Evolutionary conservation across 2,888 invertebrate species (phyloP).

Genomic region (Chironomus riparius): DNA sequence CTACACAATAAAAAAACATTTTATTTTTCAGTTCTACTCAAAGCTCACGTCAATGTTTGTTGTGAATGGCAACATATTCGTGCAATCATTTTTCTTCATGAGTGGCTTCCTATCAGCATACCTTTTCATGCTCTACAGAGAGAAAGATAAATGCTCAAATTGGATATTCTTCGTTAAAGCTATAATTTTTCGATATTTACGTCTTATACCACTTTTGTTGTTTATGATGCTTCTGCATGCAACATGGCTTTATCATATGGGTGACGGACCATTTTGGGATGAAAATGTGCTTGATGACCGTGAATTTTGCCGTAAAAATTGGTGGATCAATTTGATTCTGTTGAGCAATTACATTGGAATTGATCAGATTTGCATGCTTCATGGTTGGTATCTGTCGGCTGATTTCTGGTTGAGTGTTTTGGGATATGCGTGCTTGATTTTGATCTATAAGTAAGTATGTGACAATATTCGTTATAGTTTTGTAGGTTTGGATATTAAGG

Average conservation of each 20-base stretch:
- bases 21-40: neutral
- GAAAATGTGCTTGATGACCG: neutral
- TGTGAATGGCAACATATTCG: neutral
- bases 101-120: conserved; percentile 2
- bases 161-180: neutral
- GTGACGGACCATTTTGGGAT: conserved; percentile 8
- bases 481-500: neutral
- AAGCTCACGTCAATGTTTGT: neutral
- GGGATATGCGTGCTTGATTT: neutral
- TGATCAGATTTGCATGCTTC: conserved; percentile 1
- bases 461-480: neutral
- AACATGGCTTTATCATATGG: conserved; percentile 4
- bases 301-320: neutral
- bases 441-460: neutral
- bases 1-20: neutral
- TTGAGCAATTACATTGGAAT: neutral
- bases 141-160: neutral
- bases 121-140: neutral
- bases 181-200: neutral
- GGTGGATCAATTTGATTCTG: neutral
- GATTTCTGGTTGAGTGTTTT: conserved; percentile 3
- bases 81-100: conserved; percentile 10
- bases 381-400: conserved; percentile 5
- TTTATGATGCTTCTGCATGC: neutral
- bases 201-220: neutral